These are phyloP conservation scores for Pelecanus crispus DNA, from an alignment of 2,113 vertebrate species.

Conservation along the genomic window DNA sequence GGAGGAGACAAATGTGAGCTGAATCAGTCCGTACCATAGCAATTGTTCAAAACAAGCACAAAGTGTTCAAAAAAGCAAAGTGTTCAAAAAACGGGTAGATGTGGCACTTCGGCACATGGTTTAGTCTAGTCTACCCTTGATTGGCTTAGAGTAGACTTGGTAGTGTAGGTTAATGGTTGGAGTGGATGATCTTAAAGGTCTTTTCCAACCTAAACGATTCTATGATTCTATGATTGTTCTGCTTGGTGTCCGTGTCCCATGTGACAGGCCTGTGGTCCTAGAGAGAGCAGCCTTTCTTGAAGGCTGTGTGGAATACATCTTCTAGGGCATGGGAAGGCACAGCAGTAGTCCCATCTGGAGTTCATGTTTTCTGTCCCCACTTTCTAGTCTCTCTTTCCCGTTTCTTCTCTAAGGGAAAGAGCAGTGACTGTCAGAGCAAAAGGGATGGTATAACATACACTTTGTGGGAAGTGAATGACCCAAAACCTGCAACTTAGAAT, in stretches of 20 bases:
- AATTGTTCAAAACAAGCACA: too few relatives aligned
- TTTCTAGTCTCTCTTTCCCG: not conserved
- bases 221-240: too few relatives aligned
- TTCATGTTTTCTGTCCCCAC: not conserved
- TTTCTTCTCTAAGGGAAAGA: not conserved
- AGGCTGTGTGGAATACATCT: not conserved
- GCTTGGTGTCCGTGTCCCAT: accelerated
- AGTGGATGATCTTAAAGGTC: too few relatives aligned
- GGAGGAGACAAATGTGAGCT: not conserved
- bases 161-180: too few relatives aligned
- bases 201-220: too few relatives aligned
- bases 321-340: not conserved
- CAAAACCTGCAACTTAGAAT: not conserved
- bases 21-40: not conserved
- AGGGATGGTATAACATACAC: accelerated
- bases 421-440: not conserved
- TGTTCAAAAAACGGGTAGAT: too few relatives aligned
- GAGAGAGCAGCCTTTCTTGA: not conserved
- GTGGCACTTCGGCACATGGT: too few relatives aligned
- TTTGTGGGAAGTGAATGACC: not conserved
- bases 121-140: too few relatives aligned
- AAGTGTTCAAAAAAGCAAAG: too few relatives aligned
- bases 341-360: not conserved
- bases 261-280: not conserved
- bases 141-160: too few relatives aligned